These are phyloP conservation scores for Alviniconcha marisindica DNA, from an alignment of 1,140 invertebrate genomes.

Conservation along the genomic window DNA sequence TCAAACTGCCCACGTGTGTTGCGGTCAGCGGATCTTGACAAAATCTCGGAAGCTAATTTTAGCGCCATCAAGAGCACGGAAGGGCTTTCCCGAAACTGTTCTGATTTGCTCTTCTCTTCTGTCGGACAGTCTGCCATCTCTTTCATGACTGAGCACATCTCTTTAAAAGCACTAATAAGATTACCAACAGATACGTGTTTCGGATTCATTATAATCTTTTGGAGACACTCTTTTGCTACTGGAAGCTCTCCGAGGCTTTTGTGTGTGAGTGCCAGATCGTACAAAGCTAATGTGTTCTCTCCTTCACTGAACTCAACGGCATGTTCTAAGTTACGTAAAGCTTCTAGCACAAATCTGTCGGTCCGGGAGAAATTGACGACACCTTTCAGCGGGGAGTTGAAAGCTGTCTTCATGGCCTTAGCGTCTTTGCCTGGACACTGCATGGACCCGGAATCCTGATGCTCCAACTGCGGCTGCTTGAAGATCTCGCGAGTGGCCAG, in stretches of 20 bases:
- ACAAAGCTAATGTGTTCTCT: constrained; percentile 4
- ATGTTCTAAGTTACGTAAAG: not conserved
- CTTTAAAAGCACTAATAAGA: not conserved
- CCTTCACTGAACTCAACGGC: constrained; percentile 3
- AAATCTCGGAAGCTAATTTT: not conserved
- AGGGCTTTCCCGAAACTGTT: not conserved
- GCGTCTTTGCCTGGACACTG: too few species aligned
- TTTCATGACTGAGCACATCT: not conserved
- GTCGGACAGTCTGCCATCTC: not conserved
- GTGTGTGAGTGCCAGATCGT: constrained; percentile 5
- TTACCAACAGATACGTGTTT: not conserved
- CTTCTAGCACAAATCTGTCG: not conserved
- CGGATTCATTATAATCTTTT: not conserved
- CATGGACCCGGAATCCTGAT: not conserved
- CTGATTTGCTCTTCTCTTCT: not conserved
- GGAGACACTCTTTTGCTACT: not conserved
- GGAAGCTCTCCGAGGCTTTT: not conserved
- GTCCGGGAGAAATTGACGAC: not conserved
- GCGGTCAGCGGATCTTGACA: too few species aligned
- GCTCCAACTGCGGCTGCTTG: not conserved
- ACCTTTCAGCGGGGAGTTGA: constrained; percentile 10
- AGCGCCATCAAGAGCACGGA: not conserved
- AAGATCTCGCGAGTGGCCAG: not conserved
- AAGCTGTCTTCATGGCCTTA: not conserved
- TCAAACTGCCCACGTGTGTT: not conserved